Evolutionary conservation across 2,888 invertebrate species (phyloP).

Genomic region (Thyatira batis): DNA sequence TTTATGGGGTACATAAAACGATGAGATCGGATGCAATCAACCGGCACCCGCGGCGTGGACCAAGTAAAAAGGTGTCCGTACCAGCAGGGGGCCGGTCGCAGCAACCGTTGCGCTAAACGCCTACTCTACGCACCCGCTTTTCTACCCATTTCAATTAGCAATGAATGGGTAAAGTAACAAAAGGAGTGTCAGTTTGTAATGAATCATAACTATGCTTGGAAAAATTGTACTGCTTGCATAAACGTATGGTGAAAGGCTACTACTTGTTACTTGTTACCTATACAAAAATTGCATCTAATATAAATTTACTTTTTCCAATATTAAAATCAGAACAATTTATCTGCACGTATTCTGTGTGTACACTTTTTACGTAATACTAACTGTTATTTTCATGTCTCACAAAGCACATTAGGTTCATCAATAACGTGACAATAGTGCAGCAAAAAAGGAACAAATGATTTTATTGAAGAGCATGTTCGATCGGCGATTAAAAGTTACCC

Average conservation of each 20-base stretch:
- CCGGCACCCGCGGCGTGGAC: slow-evolving; percentile 76
- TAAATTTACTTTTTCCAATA: slow-evolving; percentile 18
- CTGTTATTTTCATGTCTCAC: slow-evolving; percentile 14
- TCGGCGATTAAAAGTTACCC: slow-evolving; percentile 39
- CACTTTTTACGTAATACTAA: slow-evolving; percentile 7
- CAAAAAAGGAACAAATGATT: slow-evolving; percentile 47
- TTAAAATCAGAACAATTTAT: slow-evolving; percentile 23
- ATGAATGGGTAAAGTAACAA: slow-evolving; percentile 66
- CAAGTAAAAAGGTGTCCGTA: slow-evolving; percentile 77
- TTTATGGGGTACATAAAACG: slow-evolving; percentile 80
- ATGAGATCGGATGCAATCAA: slow-evolving; percentile 81
- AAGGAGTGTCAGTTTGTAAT: slow-evolving; percentile 48
- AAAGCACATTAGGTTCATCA: slow-evolving; percentile 46
- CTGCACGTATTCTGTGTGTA: slow-evolving; percentile 1
- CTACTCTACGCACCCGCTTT: slow-evolving; percentile 64
- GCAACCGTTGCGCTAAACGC: slow-evolving; percentile 72
- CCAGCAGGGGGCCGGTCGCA: slow-evolving; percentile 66
- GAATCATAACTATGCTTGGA: slow-evolving; percentile 38
- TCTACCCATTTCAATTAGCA: slow-evolving; percentile 77
- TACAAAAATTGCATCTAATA: too few species aligned
- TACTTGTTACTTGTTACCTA: too few species aligned
- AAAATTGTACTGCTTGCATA: slow-evolving; percentile 22
- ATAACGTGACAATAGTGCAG: slow-evolving; percentile 39
- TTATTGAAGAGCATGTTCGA: slow-evolving; percentile 37
- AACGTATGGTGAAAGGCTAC: slow-evolving; percentile 24